Conservation (phyloP, 2,888 invertebrate genomes). For the Erpobdella octoculata region DNA sequence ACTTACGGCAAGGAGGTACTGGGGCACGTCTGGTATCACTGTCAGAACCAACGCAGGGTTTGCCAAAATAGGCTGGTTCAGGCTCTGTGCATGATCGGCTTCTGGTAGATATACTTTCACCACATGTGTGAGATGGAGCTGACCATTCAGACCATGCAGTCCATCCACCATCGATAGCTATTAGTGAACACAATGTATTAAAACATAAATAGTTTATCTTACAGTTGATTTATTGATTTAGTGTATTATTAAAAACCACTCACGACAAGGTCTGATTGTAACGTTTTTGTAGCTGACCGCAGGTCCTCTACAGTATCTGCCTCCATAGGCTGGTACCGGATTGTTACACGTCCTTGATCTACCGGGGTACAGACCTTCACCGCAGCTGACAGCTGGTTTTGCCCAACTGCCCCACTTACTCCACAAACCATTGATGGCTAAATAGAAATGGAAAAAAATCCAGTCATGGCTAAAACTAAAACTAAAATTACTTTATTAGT, state of each 20-base stretch:
- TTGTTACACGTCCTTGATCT: slow-evolving; percentile 32
- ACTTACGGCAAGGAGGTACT: slow-evolving; percentile 31
- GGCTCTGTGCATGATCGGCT: slow-evolving; percentile 30
- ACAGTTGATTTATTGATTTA: neutral
- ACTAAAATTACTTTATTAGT: neutral
- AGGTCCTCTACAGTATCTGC: slow-evolving; percentile 35
- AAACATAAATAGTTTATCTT: neutral
- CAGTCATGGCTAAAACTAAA: neutral
- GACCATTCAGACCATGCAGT: slow-evolving; percentile 32
- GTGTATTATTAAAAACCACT: slow-evolving; percentile 4
- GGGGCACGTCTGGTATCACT: slow-evolving; percentile 11
- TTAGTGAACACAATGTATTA: neutral
- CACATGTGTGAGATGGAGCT: slow-evolving; percentile 30
- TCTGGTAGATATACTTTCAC: slow-evolving; percentile 21
- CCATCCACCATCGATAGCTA: slow-evolving; percentile 33
- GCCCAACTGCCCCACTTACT: slow-evolving; percentile 30
- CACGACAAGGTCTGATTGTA: slow-evolving; percentile 25
- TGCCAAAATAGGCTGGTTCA: slow-evolving; percentile 29
- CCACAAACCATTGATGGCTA: slow-evolving; percentile 34
- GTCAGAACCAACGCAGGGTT: slow-evolving; percentile 27
- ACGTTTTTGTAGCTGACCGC: slow-evolving; percentile 11
- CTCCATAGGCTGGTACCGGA: slow-evolving; percentile 38
- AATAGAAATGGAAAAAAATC: neutral
- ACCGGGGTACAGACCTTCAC: slow-evolving; percentile 19
- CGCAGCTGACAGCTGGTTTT: slow-evolving; percentile 32